Evolutionary conservation across 2,888 invertebrate species (phyloP).

Genomic region (Eretmocerus hayati): DNA sequence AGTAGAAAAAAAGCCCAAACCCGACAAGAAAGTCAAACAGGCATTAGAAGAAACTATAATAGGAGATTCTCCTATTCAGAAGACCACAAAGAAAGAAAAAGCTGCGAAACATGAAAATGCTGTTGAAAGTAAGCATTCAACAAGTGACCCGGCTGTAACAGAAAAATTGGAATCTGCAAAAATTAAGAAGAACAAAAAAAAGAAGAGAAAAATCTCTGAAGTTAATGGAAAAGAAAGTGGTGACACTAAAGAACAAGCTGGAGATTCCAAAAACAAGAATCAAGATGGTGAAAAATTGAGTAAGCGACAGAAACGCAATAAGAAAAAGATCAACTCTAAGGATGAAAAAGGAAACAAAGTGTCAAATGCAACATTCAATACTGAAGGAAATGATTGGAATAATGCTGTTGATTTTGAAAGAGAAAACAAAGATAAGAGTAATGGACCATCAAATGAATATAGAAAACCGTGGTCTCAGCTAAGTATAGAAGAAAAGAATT

Average conservation of each 20-base stretch:
- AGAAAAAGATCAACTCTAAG: constrained; percentile 28
- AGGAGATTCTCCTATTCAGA: background rate
- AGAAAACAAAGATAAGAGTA: constrained; percentile 7
- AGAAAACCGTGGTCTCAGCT: background rate
- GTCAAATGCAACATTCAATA: constrained; percentile 23
- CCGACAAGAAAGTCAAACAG: constrained; percentile 7
- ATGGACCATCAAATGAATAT: background rate
- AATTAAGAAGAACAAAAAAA: constrained; percentile 3
- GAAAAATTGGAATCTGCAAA: too few relatives aligned
- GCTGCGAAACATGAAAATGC: constrained; percentile 9
- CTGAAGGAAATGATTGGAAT: constrained; percentile 27
- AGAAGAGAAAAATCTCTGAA: background rate
- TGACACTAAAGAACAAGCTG: background rate
- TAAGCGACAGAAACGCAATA: constrained; percentile 38
- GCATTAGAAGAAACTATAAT: background rate
- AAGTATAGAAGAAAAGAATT: constrained; percentile 9
- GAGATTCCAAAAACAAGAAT: background rate
- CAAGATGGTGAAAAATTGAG: constrained; percentile 27
- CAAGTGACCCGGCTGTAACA: too few relatives aligned
- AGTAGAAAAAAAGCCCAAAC: constrained; percentile 9
- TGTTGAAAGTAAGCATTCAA: background rate
- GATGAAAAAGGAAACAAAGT: constrained; percentile 11
- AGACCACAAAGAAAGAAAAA: background rate
- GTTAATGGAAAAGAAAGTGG: background rate
- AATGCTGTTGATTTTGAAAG: constrained; percentile 13